Evolutionary conservation across 2,888 invertebrate species (phyloP), one percentile per base, ranked within the genome.

Genomic region (Polymixis flavicincta): DNA sequence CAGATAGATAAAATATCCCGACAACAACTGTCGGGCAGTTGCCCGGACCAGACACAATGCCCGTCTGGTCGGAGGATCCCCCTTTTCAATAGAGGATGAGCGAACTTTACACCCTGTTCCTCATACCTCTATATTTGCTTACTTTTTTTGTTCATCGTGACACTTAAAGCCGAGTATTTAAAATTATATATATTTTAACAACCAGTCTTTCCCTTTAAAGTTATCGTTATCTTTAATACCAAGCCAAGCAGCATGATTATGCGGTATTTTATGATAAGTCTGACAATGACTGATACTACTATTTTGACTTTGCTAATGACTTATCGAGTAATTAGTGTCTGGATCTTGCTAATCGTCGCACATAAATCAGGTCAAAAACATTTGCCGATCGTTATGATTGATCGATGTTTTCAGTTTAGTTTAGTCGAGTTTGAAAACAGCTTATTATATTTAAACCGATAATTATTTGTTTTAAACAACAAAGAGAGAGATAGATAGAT

Each of bases 201-300:
- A 32, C 25, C 6, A 37, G 37, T 37, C 37, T 3, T 37, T 5
- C 37, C 37, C 37, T 6, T 3, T 63, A 14, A 52, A 54, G 42
- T n/a, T 45, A 14, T 48, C 1, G 22, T 54, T 67, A 50, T 72
- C 80, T 37, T 48, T 59, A 25, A 57, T 70, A 57, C 77, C 45
- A 8, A 32, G 6, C 28, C 70, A 57, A 63, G 48, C 57, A 63
- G 4, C 11, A 22, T 42, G 52, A 82, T 28, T 1, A 60, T 48
- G 54, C 14, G 42, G 5, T 57, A 66, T 61, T 61, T 19, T 2
- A 6, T 22, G 65, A 80, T 80, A 52, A 72, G 9, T 65, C 22
- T n/a, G n/a, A 7, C 63, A 78, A 64, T 80, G 63, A 60, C 71
- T 83, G 79, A 83, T 80, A 82, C 28, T 7, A 75, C 55, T 71